Evolutionary conservation across 92 coral and sea anemone species (phyloP).

Genomic region (Diadumene lineata): DNA sequence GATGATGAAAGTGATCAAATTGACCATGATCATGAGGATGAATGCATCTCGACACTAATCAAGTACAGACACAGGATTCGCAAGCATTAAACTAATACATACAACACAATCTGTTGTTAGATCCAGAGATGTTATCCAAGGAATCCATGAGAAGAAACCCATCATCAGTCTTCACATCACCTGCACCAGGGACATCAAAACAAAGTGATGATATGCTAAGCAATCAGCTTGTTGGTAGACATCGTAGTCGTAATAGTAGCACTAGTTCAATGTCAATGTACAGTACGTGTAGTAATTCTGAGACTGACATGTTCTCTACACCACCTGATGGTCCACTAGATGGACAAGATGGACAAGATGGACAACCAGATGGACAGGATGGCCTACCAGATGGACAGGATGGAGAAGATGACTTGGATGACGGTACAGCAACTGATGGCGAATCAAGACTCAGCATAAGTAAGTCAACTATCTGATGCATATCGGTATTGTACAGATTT

Average conservation of each 20-base stretch:
- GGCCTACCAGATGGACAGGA: too few species aligned
- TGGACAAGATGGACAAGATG: conserved; percentile 34
- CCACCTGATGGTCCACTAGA: too few species aligned
- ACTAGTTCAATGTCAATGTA: conserved; percentile 63
- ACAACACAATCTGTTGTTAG: conserved; percentile 2
- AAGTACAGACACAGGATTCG: too few species aligned
- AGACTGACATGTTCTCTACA: conserved; percentile 50
- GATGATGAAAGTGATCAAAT: background rate
- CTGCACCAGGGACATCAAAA: background rate
- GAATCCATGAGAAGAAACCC: conserved; percentile 24
- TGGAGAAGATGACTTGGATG: conserved; percentile 32
- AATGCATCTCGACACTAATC: too few species aligned
- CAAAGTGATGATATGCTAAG: background rate
- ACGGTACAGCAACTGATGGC: conserved; percentile 39
- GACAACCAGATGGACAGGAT: conserved; percentile 31
- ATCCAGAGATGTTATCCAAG: conserved; percentile 30
- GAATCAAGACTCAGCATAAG: conserved; percentile 68
- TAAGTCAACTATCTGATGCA: conserved; percentile 30
- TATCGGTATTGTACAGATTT: background rate
- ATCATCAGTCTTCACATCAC: conserved; percentile 30
- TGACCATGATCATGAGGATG: background rate
- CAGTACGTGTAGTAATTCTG: conserved; percentile 65
- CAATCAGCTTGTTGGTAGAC: background rate
- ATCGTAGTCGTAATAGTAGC: conserved; percentile 9
- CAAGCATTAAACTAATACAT: background rate